These are phyloP conservation scores for Drymodes brunneopygia DNA, from an alignment of 2,113 vertebrate genomes.

Conservation along the genomic window DNA sequence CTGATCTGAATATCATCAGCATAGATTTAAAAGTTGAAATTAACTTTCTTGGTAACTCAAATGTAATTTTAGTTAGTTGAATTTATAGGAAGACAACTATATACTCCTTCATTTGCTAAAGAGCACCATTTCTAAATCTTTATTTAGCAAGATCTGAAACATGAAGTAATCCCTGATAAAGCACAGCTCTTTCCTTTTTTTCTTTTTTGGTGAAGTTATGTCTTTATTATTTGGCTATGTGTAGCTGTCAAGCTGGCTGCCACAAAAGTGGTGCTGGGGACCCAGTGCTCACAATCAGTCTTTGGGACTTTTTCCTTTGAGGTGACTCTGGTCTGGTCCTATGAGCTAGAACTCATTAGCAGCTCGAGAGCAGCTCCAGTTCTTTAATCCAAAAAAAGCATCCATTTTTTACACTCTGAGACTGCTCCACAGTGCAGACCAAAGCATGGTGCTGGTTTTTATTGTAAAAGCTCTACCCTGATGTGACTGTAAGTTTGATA, in stretches of 20 bases:
- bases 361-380: not conserved
- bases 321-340: not conserved
- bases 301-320: not conserved
- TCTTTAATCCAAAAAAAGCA: not conserved
- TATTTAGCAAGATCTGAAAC: not conserved
- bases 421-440: not conserved
- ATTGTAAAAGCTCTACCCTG: not conserved
- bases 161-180: not conserved
- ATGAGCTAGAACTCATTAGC: not conserved
- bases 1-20: not conserved
- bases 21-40: not conserved
- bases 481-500: not conserved
- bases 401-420: not conserved
- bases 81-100: not conserved
- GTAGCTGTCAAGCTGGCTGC: not conserved
- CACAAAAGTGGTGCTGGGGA: not conserved
- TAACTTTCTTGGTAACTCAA: not conserved
- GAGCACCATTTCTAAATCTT: not conserved
- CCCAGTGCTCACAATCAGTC: not conserved
- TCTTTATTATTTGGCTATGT: not conserved
- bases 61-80: not conserved
- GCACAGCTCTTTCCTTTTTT: not conserved
- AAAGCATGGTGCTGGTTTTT: not conserved
- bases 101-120: not conserved
- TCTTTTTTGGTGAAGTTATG: not conserved